These are phyloP conservation scores for Phyllostomus discolor DNA, from an alignment of 2,113 vertebrate genomes.

Conservation along the genomic window DNA sequence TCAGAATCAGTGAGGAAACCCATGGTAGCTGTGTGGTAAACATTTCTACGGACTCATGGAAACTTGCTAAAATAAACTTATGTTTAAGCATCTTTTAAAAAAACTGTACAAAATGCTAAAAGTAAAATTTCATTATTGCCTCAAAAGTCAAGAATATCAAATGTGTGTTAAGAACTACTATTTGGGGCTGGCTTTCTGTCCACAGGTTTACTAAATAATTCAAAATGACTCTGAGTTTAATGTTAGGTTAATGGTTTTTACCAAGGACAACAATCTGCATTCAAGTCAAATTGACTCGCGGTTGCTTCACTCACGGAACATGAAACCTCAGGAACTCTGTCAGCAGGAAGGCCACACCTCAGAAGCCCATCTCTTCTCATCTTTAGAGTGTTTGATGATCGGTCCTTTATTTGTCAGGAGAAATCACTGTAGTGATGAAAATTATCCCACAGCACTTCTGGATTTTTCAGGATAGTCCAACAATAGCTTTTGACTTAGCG, in stretches of 20 bases:
- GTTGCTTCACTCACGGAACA: background rate
- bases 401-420: background rate
- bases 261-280: background rate
- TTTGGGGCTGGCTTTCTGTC: background rate
- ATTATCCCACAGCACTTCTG: background rate
- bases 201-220: background rate
- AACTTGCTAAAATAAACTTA: constrained; percentile 13
- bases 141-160: background rate
- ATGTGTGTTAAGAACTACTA: background rate
- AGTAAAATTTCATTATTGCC: background rate
- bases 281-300: background rate
- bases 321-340: background rate
- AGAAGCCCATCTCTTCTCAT: background rate
- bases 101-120: background rate
- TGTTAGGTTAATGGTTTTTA: background rate
- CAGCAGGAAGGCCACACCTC: background rate
- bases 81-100: background rate
- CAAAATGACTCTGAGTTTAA: background rate
- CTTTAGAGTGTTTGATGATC: background rate
- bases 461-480: background rate
- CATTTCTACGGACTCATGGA: background rate
- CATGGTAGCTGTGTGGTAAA: background rate
- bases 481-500: background rate
- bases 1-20: background rate
- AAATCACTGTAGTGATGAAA: background rate